Evolutionary conservation across 1,140 invertebrate species (phyloP).

Genomic region (Drosophila parabipectinata): DNA sequence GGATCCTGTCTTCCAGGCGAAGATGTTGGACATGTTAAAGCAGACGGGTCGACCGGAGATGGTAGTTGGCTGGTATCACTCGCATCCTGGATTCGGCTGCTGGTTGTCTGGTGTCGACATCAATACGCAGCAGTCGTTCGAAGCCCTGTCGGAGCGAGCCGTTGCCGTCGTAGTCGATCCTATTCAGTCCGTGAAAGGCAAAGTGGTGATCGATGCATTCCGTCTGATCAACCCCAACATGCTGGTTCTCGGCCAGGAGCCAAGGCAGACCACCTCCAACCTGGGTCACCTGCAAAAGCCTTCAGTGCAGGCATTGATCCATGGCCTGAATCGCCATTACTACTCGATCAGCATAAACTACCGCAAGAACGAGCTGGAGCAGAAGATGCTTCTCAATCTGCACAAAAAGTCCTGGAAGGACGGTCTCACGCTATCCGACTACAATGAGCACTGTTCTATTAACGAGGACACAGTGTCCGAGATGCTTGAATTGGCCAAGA

Average conservation of each 20-base stretch:
- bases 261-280: constrained; percentile 99
- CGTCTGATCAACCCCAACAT: constrained; percentile 99
- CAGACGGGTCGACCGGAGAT: constrained; percentile 99
- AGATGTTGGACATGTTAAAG: constrained; percentile 99
- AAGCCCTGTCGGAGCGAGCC: constrained; percentile 98
- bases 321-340: constrained; percentile 99
- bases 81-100: constrained; percentile 99
- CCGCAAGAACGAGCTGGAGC: constrained; percentile 99
- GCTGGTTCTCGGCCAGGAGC: constrained; percentile 99
- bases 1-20: constrained; percentile 99
- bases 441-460: constrained; percentile 95
- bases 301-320: constrained; percentile 99
- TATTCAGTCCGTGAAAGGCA: constrained; percentile 99
- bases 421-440: constrained; percentile 97
- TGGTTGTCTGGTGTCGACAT: constrained; percentile 99
- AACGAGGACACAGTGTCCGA: constrained; percentile 97
- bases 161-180: constrained; percentile 99
- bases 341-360: constrained; percentile 99
- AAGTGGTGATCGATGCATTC: constrained; percentile 98
- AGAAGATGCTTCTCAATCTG: constrained; percentile 99
- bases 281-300: constrained; percentile 99
- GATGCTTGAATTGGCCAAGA: constrained; percentile 98
- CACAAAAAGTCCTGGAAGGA: constrained; percentile 99
- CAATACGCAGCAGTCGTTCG: constrained; percentile 99
- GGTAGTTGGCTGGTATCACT: constrained; percentile 99